phyloP scores from a whole-genome alignment of 2,113 vertebrate species.

The Notarius quadriscutis region DNA sequence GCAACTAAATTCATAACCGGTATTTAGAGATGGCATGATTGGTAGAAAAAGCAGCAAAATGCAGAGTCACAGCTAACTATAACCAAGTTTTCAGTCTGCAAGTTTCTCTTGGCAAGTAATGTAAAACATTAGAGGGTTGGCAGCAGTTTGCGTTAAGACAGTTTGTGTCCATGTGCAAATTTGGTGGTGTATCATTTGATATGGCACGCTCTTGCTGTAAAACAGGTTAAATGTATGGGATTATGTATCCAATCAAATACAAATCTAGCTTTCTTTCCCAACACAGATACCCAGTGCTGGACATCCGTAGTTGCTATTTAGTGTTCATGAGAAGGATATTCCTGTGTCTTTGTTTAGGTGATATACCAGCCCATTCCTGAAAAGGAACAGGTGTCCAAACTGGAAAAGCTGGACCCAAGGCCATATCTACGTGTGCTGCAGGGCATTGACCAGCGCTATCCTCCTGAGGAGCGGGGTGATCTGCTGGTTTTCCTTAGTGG shows the following conservation, averaged over 20 bases:
- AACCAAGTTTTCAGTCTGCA: background rate
- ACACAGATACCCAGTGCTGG: background rate
- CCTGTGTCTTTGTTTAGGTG: conserved; percentile 70
- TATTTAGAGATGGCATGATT: background rate
- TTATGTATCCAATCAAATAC: background rate
- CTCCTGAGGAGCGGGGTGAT: conserved; percentile 84
- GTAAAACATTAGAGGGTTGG: background rate
- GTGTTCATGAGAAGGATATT: background rate
- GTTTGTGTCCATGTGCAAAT: background rate
- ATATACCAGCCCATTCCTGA: conserved; percentile 82
- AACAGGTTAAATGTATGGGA: background rate
- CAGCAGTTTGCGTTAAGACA: background rate
- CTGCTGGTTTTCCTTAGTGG: conserved; percentile 92
- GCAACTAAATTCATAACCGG: background rate
- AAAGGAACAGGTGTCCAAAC: conserved; percentile 67
- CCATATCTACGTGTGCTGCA: conserved; percentile 88
- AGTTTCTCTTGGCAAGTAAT: background rate
- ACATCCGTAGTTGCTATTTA: background rate
- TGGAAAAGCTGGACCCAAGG: conserved; percentile 82
- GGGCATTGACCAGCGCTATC: conserved; percentile 86
- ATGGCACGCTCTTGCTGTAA: background rate
- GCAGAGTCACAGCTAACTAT: background rate
- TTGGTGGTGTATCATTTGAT: background rate
- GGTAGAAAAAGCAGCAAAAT: background rate
- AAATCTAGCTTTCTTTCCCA: background rate